phyloP scores from a whole-genome alignment of 2,888 invertebrate genomes.

The Polyommatus icarus region DNA sequence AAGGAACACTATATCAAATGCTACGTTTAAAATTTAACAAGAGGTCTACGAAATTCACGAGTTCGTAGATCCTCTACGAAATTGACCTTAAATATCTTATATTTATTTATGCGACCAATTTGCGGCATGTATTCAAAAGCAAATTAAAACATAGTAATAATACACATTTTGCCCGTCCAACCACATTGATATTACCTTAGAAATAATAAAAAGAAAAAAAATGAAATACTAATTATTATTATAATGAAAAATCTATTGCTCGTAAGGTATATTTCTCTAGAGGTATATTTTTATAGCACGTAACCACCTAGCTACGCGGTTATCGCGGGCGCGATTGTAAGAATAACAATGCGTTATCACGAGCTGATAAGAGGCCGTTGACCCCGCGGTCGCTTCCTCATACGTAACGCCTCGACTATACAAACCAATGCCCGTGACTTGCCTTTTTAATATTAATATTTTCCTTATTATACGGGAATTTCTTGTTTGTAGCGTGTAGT shows the following conservation, averaged over 20 bases:
- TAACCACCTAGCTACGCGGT: conserved; percentile 38
- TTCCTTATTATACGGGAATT: background rate
- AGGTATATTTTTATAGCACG: conserved; percentile 3
- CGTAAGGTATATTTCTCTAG: background rate
- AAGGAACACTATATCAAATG: no score
- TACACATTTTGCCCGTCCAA: no score
- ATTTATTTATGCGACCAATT: no score
- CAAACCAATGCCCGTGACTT: background rate
- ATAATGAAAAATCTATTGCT: background rate
- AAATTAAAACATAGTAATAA: no score
- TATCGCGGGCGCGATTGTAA: conserved; percentile 37
- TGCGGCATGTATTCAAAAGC: no score
- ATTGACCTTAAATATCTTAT: background rate
- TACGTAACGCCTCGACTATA: conserved; percentile 39
- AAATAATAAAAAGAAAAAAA: background rate
- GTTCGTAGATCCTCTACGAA: background rate
- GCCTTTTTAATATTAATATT: background rate
- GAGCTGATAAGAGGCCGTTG: conserved; percentile 59
- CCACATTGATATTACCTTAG: no score
- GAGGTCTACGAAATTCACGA: no score
- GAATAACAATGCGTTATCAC: conserved; percentile 59
- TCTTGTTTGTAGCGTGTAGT: no score
- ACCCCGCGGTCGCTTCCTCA: conserved; percentile 56
- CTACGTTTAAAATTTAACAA: no score
- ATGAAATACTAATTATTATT: background rate